Base-by-base conservation (phyloP, 2,797 vertebrate species). In the Poeciliopsis turneri region DNA sequence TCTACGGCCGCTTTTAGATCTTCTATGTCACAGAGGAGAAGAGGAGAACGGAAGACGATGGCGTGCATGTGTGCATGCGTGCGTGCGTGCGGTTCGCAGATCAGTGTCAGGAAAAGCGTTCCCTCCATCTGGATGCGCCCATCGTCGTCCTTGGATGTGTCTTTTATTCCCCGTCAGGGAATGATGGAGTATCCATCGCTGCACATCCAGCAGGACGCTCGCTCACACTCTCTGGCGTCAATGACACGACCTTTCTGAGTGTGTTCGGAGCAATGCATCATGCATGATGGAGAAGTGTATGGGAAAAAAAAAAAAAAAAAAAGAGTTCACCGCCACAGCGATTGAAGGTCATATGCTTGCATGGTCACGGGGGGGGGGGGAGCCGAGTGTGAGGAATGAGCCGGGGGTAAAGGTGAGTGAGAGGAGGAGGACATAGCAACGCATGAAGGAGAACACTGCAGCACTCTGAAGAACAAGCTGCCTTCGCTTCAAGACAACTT, bases 401-500 rank as follows among this genome's bases (percentile, higher is more conserved):
- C 82, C 76, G 75, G 70, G 4, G 4, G 68, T 55, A 43, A 68
- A 71, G 53, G 64, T 51, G 73, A 82, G 78, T 57, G 68, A 51
- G 89, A 84, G 80, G 20, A 81, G 76, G 23, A 81, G 76, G 79
- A 82, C 66, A 84, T 12, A 20, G 78, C 55, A 81, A 86, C 73
- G 84, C 55, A 86, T 69, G 76, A 77, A 74, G 72, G 70, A 78
- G 82, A 84, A 77, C 92, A 95, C 95, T 96, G 97, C 96, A 95
- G 96, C 93, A 96, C 81, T 69, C 66, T 33, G 78, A 78, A 81
- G 86, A 84, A 81, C 78, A 83, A 85, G 78, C 78, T 70, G 82
- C 81, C 83, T 82, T 83, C 41, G 81, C 86, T 88, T 80, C 51
- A 87, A 86, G 84, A 87, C 87, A 92, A 89, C 90, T 91, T 91